Conservation (phyloP, 1,140 invertebrate genomes). For the Diachasmimorpha longicaudata region DNA sequence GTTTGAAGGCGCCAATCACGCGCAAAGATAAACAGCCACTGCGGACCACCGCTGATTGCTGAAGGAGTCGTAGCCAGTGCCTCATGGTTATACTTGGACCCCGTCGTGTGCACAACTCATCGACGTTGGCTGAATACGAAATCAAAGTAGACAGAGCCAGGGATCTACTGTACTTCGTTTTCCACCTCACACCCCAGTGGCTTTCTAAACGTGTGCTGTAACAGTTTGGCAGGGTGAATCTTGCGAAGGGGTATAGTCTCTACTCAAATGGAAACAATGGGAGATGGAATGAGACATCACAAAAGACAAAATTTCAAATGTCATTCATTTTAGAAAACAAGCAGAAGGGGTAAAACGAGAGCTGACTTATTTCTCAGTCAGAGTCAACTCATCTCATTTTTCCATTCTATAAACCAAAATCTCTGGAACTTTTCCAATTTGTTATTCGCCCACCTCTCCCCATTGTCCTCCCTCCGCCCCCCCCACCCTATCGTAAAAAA, state of each 20-base stretch:
- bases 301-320: neutral
- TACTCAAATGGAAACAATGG: neutral
- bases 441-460: neutral
- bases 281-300: neutral
- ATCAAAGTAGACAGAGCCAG: conserved; percentile 26
- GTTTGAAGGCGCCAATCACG: conserved; percentile 53
- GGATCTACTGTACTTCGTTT: conserved; percentile 6
- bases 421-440: neutral
- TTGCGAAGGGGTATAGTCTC: neutral
- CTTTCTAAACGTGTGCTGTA: neutral
- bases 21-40: conserved; percentile 55
- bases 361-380: no score
- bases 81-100: conserved; percentile 23
- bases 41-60: conserved; percentile 53
- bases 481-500: neutral
- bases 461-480: neutral
- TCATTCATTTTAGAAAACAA: neutral
- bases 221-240: neutral
- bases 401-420: neutral
- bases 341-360: no score
- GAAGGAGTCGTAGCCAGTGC: conserved; percentile 45
- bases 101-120: conserved; percentile 34
- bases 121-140: conserved; percentile 36
- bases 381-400: no score
- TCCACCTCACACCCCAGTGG: neutral